Percentiles rank a stretch among this genome's conserved stretches.
Evolutionary conservation across 2,797 vertebrate genomes (phyloP).

Genomic region (Limnodromus scolopaceus): DNA sequence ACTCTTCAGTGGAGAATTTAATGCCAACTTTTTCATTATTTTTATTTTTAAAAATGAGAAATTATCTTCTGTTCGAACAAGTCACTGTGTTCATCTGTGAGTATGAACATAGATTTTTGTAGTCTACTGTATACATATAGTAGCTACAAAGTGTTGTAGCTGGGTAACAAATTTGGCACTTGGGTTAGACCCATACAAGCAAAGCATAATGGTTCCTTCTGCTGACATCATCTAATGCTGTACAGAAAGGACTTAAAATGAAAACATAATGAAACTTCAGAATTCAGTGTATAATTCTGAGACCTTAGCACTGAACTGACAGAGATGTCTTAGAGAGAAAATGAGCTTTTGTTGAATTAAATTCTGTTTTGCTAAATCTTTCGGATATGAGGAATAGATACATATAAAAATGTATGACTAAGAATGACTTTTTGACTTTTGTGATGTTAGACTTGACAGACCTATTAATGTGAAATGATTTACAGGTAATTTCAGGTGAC

Average conservation of each 20-base stretch:
- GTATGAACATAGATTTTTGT: background rate
- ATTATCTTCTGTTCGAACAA: background rate
- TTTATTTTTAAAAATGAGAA: background rate
- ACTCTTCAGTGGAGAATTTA: background rate
- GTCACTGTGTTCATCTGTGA: background rate
- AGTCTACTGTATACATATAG: background rate
- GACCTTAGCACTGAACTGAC: background rate
- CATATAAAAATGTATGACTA: background rate
- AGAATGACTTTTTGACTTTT: background rate
- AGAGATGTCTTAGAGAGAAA: background rate
- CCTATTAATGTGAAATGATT: background rate
- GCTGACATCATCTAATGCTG: background rate
- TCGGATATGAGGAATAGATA: background rate
- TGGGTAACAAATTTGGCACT: accelerated
- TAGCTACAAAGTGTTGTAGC: background rate
- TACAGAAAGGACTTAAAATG: background rate
- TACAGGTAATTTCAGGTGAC: slow-evolving; percentile 7
- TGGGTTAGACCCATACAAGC: background rate
- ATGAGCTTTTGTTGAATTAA: background rate
- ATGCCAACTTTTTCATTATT: background rate
- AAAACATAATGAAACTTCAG: background rate
- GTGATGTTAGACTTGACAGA: background rate
- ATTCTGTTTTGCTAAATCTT: background rate
- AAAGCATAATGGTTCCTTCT: background rate
- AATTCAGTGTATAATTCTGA: background rate